Base-by-base conservation (phyloP, 2,888 invertebrate genomes). In the Epinotia bilunana region DNA sequence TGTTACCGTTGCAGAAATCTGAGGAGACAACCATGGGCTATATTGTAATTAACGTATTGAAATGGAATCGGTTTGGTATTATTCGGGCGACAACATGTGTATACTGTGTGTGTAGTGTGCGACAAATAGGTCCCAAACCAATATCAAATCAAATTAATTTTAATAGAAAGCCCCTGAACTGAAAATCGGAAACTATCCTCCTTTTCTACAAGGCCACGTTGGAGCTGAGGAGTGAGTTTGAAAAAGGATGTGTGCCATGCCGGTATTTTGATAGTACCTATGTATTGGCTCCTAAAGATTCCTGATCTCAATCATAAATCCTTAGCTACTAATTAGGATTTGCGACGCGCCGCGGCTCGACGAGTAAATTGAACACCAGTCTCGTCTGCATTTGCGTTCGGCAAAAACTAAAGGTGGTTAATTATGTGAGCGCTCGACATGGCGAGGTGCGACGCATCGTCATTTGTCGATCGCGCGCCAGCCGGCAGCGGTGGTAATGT, bases 401-500 rank as follows among this genome's bases (percentile, higher is more conserved):
- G 79, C 78, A 80, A 82, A 80, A 77, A 69, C 70, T 74, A 69
- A 76, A 78, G 79, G 77, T 80, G 84, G 83, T 83, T 87, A 88
- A 88, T 88, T 87, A 88, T 87, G 84, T 85, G 84, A 86, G 82
- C 83, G 83, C 80, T 81, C 43, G 74, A 57, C 60, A 49, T 77
- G 75, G 57, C 76, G 74, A 76, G 77, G 77, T 78, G 81, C 78
- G 58, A 67, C 33, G 68, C 57, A 43, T 53, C 81, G 83, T 86
- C 83, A 83, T 83, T 83, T 81, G 81, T 80, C 82, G 80, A 83
- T 78, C 76, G 80, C 83, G 80, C 85, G 80, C 80, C 77, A 74
- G 78, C 80, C 77, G 77, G 78, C 77, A 75, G 72, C 78, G 57
- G 77, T 84, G 86, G 82, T 90, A 87, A 89, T 94, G 90, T 94